phyloP scores from a whole-genome alignment of 2,113 vertebrate species.

The Pterocles burchelli region DNA sequence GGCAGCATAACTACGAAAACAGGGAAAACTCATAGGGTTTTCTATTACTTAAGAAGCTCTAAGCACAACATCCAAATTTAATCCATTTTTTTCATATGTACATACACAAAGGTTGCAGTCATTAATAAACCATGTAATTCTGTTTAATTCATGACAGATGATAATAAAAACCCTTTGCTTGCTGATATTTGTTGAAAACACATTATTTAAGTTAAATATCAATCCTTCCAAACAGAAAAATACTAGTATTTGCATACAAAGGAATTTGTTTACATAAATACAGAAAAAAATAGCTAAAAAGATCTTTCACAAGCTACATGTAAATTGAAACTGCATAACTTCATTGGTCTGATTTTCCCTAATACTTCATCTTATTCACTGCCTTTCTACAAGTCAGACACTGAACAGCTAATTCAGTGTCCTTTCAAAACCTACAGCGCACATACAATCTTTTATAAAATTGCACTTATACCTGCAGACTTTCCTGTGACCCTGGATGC shows the following conservation, averaged over 20 bases:
- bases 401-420: background rate
- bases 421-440: background rate
- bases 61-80: background rate
- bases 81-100: background rate
- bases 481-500: background rate
- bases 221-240: background rate
- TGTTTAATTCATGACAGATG: background rate
- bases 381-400: background rate
- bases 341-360: background rate
- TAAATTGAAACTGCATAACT: background rate
- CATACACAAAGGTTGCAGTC: background rate
- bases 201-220: background rate
- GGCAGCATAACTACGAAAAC: background rate
- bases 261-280: background rate
- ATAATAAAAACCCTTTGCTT: background rate
- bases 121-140: slow-evolving; percentile 25
- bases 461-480: background rate
- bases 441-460: background rate
- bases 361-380: background rate
- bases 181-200: background rate
- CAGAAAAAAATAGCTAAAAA: background rate
- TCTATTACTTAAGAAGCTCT: background rate
- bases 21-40: background rate
- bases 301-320: background rate
- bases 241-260: background rate